Conservation (phyloP, 2,797 vertebrate species). For the Poecilia picta region DNA sequence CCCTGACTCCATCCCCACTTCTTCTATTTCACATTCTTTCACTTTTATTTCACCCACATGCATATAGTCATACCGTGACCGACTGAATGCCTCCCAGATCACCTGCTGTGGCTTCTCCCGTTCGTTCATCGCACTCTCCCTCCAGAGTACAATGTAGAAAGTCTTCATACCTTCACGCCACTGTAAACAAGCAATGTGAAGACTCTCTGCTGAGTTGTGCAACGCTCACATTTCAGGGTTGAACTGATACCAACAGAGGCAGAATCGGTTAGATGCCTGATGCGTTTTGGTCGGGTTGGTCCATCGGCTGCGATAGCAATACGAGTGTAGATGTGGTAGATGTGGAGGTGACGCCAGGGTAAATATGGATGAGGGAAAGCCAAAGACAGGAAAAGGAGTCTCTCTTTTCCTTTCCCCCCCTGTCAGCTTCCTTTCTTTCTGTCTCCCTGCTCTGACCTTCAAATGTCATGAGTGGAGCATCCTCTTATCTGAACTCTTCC, state of each 20-base stretch:
- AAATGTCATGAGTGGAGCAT: conserved; percentile 33
- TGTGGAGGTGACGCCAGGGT: not conserved
- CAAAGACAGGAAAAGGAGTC: conserved; percentile 72
- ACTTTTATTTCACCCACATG: conserved; percentile 21
- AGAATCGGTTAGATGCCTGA: not conserved
- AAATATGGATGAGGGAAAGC: conserved; percentile 30
- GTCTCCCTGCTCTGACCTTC: conserved; percentile 57
- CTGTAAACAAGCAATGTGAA: not conserved
- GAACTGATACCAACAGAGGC: not conserved
- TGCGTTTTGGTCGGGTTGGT: not conserved
- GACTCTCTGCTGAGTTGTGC: not conserved
- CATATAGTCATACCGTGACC: conserved; percentile 27
- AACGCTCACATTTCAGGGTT: not conserved
- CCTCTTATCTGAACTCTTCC: conserved; percentile 52
- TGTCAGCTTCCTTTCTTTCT: conserved; percentile 51
- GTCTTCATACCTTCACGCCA: not conserved
- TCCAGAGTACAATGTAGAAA: not conserved
- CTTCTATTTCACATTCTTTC: conserved; percentile 12
- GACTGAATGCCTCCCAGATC: not conserved
- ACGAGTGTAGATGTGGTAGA: not conserved
- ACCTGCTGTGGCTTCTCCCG: conserved; percentile 18
- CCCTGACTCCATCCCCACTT: conserved; percentile 1
- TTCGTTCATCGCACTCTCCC: conserved; percentile 15
- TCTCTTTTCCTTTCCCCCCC: conserved; percentile 51
- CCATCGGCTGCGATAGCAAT: not conserved